Evolutionary conservation across 37 sponge, comb jelly and placozoan genomes (phyloP), one percentile per base, ranked within the genome.

Genomic region (Dysidea cf. avara): DNA sequence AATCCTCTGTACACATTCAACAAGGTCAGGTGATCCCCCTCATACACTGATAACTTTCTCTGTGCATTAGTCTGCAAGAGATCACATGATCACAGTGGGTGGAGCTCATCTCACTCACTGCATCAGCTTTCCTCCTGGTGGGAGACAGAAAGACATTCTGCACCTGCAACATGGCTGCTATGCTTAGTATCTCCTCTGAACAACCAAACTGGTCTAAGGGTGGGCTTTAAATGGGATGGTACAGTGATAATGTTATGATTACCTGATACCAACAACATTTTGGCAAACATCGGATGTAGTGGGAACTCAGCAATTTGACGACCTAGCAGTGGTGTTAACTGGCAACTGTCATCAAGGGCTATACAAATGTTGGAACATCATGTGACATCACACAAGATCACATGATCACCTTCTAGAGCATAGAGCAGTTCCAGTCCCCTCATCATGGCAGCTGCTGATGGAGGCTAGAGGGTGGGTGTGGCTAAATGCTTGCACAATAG

Each of bases 11-110:
- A 96, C 47, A 92, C 87, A 79, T 96, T 96, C 39, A 96, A 72
- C 72, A 96, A 53, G 13, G 96, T 96, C 53, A 96, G 21, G 63
- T 92, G 94, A 66, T 96, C 96, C 33, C 96, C 96, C 33, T 92
- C 96, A 60, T 88, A 75, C 55, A 88, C 90, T 48, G 77, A 77
- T 48, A 96, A 92, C 74, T 64, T 81, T 21, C 85, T 38, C 14
- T 81, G 66, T 21, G 83, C 83, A 22, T 75, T 56, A 11, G 76
- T 83, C 94, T 93, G 66, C 0, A 29, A 5, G 38, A 16, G 39
- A 36, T 9, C 28, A 12, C 12, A 18, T 11, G 66, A 33, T 33
- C 43, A n/a, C 46, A 43, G 9, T 43, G 46, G 46, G 9, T 43
- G 46, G 46, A 43, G 46, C 46, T 43, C n/a, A n/a, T n/a, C n/a